These are phyloP conservation scores for Acleris emargana DNA, from an alignment of 2,888 invertebrate genomes.

Conservation along the genomic window DNA sequence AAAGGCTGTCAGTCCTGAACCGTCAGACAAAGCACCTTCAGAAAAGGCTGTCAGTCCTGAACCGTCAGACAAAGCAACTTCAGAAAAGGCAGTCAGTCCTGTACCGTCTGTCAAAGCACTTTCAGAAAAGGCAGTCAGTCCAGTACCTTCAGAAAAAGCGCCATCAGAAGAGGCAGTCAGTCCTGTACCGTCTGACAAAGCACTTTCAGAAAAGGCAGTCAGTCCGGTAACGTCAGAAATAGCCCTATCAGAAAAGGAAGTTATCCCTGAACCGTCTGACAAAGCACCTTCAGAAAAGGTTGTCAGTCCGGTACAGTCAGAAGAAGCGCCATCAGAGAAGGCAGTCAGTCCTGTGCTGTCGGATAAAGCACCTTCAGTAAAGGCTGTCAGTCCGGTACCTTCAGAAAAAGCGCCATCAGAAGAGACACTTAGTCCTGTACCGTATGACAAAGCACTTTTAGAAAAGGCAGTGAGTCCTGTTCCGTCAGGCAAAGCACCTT, in stretches of 20 bases:
- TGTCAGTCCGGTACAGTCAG: conserved; percentile 15
- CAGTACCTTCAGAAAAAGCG: no score
- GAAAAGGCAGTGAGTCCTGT: conserved; percentile 21
- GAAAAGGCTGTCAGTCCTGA: no score
- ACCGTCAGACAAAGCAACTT: no score
- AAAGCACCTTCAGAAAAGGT: conserved; percentile 21
- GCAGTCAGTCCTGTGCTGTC: not conserved
- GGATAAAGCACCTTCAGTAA: not conserved
- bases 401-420: conserved; percentile 33
- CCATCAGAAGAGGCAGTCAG: not conserved
- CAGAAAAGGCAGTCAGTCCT: no score
- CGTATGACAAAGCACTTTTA: not conserved
- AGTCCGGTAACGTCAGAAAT: conserved; percentile 4
- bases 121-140: no score
- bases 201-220: not conserved
- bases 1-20: no score
- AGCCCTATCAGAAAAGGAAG: conserved; percentile 22
- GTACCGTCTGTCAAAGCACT: no score
- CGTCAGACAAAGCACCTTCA: no score
- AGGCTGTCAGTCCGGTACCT: not conserved
- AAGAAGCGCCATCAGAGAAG: not conserved
- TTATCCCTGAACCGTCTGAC: conserved; percentile 11
- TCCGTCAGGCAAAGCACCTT: not conserved
- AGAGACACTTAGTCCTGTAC: conserved; percentile 24
- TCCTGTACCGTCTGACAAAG: not conserved